phyloP scores from a whole-genome alignment of 2,888 invertebrate species.

The Melanostoma scalare region DNA sequence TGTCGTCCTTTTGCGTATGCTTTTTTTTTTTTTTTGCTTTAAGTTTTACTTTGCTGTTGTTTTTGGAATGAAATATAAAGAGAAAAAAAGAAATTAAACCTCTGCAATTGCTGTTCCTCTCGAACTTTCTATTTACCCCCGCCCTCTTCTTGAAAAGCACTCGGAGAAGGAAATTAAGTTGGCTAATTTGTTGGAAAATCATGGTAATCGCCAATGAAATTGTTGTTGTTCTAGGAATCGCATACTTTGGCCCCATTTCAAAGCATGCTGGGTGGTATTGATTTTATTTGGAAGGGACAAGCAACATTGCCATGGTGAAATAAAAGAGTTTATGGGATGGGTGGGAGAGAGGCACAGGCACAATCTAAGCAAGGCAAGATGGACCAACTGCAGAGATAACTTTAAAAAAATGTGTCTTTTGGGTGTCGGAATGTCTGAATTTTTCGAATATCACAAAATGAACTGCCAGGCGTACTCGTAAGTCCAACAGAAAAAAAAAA shows the following conservation, averaged over 20 bases:
- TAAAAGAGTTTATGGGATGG: conserved; percentile 7
- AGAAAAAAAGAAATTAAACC: not conserved
- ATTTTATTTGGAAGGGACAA: conserved; percentile 52
- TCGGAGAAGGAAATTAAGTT: conserved; percentile 71
- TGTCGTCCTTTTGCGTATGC: conserved; percentile 39
- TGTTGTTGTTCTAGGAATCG: conserved; percentile 48
- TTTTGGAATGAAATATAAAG: not conserved
- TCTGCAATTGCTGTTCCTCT: conserved; percentile 18
- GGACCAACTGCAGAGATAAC: conserved; percentile 54
- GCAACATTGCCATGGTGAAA: conserved; percentile 40
- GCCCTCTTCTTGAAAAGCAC: conserved; percentile 6
- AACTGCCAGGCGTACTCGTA: conserved; percentile 4
- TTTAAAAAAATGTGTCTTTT: conserved; percentile 62
- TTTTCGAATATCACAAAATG: conserved; percentile 40
- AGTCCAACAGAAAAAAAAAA: not conserved
- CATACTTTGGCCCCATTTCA: conserved; percentile 26
- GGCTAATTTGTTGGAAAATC: conserved; percentile 73
- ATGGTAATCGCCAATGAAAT: conserved; percentile 68
- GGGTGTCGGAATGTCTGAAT: conserved; percentile 69
- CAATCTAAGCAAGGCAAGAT: not conserved
- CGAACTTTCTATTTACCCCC: not conserved
- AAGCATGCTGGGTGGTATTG: conserved; percentile 50
- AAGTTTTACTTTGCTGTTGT: not conserved
- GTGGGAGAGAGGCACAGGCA: conserved; percentile 5
- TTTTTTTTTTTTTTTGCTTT: conserved; percentile 21